These are phyloP conservation scores for Hoplodrina blanda DNA, from an alignment of 2,888 invertebrate species.

Conservation along the genomic window DNA sequence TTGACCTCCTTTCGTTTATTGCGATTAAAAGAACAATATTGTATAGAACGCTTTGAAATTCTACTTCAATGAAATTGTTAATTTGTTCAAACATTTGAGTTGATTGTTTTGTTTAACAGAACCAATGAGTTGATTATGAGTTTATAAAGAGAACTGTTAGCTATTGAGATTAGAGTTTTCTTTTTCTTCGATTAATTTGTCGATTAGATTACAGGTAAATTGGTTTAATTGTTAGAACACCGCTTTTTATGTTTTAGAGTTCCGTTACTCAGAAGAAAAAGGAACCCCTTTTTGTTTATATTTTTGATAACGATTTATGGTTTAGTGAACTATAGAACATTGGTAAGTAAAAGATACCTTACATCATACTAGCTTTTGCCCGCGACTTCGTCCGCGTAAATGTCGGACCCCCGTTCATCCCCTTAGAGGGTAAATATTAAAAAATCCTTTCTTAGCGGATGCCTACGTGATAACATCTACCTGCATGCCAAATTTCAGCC, in stretches of 20 bases:
- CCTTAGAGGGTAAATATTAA: too few species aligned
- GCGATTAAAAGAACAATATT: constrained; percentile 60
- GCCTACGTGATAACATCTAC: too few species aligned
- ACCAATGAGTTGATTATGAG: constrained; percentile 43
- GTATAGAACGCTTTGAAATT: constrained; percentile 40
- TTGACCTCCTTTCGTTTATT: constrained; percentile 61
- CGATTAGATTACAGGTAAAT: not conserved
- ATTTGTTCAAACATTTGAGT: constrained; percentile 42
- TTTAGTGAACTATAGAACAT: too few species aligned
- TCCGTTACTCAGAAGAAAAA: too few species aligned
- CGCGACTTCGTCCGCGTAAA: too few species aligned
- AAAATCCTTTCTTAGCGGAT: too few species aligned
- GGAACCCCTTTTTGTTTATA: too few species aligned
- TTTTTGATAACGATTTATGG: not conserved
- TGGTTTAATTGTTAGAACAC: not conserved
- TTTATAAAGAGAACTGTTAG: constrained; percentile 12
- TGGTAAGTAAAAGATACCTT: too few species aligned
- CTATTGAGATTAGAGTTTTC: constrained; percentile 8
- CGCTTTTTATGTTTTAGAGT: too few species aligned
- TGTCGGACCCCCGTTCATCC: too few species aligned
- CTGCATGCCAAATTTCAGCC: too few species aligned
- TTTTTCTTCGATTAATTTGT: constrained; percentile 15
- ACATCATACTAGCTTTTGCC: too few species aligned
- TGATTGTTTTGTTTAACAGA: constrained; percentile 48
- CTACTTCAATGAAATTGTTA: constrained; percentile 44